phyloP scores from a whole-genome alignment of 2,797 vertebrate species.

The Clarias pachynema region DNA sequence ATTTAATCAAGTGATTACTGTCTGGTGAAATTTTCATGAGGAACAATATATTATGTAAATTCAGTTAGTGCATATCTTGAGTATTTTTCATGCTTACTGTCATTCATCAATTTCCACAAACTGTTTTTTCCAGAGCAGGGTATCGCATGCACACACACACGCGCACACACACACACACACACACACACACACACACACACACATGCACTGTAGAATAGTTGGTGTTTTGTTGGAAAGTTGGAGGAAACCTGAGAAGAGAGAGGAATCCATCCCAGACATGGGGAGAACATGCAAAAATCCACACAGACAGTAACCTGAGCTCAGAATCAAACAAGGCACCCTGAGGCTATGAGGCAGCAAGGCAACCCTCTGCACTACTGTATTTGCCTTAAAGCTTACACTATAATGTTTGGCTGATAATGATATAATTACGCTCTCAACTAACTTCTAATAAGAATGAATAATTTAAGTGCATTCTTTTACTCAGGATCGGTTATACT shows the following conservation, averaged over 20 bases:
- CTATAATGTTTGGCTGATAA: neutral
- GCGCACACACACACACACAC: neutral
- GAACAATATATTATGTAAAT: neutral
- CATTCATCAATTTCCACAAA: neutral
- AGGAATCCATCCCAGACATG: neutral
- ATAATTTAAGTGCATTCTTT: neutral
- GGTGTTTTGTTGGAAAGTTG: neutral
- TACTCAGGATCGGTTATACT: neutral
- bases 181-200: neutral
- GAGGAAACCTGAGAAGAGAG: neutral
- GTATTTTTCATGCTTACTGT: neutral
- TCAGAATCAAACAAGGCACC: neutral
- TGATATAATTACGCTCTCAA: neutral
- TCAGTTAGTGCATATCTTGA: neutral
- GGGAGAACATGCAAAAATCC: neutral
- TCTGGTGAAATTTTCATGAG: neutral
- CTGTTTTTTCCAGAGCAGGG: neutral
- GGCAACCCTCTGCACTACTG: neutral
- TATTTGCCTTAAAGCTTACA: neutral
- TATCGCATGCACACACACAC: neutral
- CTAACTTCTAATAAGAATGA: neutral
- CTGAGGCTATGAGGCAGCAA: neutral
- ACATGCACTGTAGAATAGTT: neutral
- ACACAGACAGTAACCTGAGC: constrained; percentile 1
- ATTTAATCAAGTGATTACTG: neutral